Percentiles rank a stretch among this genome's conserved stretches.
These are phyloP conservation scores for Aphodius granarius DNA, from an alignment of 2,888 invertebrate species.

Conservation along the genomic window DNA sequence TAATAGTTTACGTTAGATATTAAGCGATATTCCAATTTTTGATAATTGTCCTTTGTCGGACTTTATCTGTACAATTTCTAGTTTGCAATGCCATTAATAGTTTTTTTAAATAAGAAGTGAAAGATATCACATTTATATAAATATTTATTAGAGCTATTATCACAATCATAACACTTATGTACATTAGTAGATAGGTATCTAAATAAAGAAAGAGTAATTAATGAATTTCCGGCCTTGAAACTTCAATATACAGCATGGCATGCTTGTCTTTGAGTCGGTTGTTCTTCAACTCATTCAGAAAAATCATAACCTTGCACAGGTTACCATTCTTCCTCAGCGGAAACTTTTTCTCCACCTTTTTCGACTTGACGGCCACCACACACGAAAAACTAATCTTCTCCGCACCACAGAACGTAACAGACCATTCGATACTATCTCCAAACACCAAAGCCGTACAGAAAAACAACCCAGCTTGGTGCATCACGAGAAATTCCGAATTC, in stretches of 20 bases:
- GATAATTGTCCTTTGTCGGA: not conserved
- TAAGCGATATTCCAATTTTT: not conserved
- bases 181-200: too few relatives aligned
- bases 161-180: not conserved
- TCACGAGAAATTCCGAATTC: conserved; percentile 26
- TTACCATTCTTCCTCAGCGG: conserved; percentile 17
- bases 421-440: conserved; percentile 28
- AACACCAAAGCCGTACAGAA: conserved; percentile 24
- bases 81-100: too few relatives aligned
- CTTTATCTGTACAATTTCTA: too few relatives aligned
- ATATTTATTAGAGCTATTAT: not conserved
- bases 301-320: conserved; percentile 16
- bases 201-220: not conserved
- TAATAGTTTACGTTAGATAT: not conserved
- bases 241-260: conserved; percentile 19
- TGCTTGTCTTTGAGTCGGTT: conserved; percentile 23
- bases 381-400: conserved; percentile 29
- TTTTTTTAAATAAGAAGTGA: too few relatives aligned
- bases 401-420: conserved; percentile 28
- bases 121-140: too few relatives aligned
- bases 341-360: conserved; percentile 19
- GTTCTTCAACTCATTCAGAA: conserved; percentile 23
- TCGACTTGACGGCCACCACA: conserved; percentile 17
- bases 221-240: not conserved
- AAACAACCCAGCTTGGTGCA: conserved; percentile 30